Conservation (phyloP, 2,113 vertebrate genomes). For the Alethe castanea region DNA sequence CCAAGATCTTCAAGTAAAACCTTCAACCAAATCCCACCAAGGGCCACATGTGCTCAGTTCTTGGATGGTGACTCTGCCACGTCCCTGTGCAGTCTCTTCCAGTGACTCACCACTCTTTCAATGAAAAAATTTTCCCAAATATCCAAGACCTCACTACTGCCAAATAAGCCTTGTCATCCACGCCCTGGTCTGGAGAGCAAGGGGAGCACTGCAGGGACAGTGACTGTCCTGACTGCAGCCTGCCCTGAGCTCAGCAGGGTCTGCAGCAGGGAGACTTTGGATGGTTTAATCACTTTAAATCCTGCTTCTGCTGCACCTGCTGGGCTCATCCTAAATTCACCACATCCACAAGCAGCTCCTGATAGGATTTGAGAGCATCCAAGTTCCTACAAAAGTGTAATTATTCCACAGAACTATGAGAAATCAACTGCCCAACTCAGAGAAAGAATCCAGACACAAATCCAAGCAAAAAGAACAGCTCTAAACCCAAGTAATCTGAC, state of each 20-base stretch:
- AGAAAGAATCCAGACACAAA: constrained; percentile 39
- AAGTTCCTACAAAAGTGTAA: neutral
- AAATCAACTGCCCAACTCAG: constrained; percentile 19
- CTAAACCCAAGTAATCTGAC: constrained; percentile 40
- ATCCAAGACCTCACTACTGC: neutral
- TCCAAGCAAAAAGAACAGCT: constrained; percentile 61
- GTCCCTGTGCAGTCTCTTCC: neutral
- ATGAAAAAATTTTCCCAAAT: neutral
- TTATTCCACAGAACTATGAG: constrained; percentile 9
- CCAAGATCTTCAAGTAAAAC: neutral
- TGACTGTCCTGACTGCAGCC: neutral
- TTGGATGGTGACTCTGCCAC: neutral
- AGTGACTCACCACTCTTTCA: neutral
- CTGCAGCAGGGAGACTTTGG: neutral
- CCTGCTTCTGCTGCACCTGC: neutral
- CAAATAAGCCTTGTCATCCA: accelerated
- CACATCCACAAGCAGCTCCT: neutral
- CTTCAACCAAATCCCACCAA: neutral
- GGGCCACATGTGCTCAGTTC: neutral
- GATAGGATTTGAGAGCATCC: neutral
- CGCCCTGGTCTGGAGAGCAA: neutral
- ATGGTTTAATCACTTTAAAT: neutral
- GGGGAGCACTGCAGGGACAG: neutral
- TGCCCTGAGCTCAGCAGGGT: accelerated
- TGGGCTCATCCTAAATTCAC: neutral